Base-by-base conservation (phyloP, 2,888 invertebrate genomes). In the Tenodera sinensis region DNA sequence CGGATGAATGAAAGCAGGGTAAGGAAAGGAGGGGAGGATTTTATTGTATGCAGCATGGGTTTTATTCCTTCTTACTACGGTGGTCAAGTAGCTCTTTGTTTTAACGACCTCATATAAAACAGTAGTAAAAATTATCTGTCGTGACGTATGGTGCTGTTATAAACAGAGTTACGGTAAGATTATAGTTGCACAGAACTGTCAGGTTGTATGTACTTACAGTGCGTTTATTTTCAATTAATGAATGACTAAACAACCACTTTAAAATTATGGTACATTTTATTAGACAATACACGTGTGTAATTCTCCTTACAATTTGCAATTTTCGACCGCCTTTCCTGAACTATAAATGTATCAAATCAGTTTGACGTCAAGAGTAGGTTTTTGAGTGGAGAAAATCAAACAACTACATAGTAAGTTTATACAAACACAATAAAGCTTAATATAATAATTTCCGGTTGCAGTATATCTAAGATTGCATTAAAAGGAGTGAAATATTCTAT, bases 81-180 rank as follows among this genome's bases (percentile, higher is more conserved):
- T 82, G 82, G 87, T 87, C 87, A 87, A 87, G 34, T 82, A 82
- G 34, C 30, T 83, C 54, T 87, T 83, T 34, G 82, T 87, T 84
- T 87, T 87, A 87, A 87, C 87, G 27, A 83, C 87, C 83, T 87
- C 83, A 28, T 86, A 86, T 81, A 86, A 86, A 81, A 15, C 81
- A 54, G 54, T 15, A 12, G 28, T 42, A 87, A 87, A 87, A 34
- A 82, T 87, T 71, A 71, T 71, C 54, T 71, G 54, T 71, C 54
- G 54, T 71, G 54, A 71, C 54, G 54, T 71, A 71, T 71, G 54
- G 3, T 71, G 54, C 54, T 71, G 54, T 71, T 71, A 71, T 20
- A 71, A 71, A 20, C 25, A 6, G 54, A 71, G 54, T 71, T 71
- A 71, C 20, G 54, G 54, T 71, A 25, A 71, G 54, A 71, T 71